phyloP scores from a whole-genome alignment of 2,888 invertebrate genomes.

The Lordiphosa fenestrarum region DNA sequence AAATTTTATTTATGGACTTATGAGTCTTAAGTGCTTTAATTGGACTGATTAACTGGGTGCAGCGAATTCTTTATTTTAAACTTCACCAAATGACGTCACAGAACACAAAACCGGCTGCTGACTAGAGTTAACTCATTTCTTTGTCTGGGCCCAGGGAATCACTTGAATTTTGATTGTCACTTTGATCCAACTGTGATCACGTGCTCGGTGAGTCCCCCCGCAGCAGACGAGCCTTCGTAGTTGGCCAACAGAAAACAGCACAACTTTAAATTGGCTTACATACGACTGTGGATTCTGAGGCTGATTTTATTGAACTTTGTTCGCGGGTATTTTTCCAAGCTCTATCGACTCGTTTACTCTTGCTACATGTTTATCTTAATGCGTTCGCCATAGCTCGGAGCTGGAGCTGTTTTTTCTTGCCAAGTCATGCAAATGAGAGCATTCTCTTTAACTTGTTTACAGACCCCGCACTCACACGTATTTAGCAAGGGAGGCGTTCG shows the following conservation, averaged over 20 bases:
- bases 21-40: conserved; percentile 58
- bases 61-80: conserved; percentile 45
- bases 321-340: conserved; percentile 22
- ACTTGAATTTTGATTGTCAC: conserved; percentile 31
- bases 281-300: not conserved
- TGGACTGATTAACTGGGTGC: conserved; percentile 37
- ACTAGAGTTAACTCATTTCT: conserved; percentile 17
- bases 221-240: conserved; percentile 31
- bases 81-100: conserved; percentile 68
- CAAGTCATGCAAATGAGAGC: conserved; percentile 64
- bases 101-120: conserved; percentile 46
- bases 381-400: conserved; percentile 17
- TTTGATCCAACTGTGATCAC: conserved; percentile 53
- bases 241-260: conserved; percentile 23
- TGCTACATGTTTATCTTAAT: conserved; percentile 35
- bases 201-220: conserved; percentile 54
- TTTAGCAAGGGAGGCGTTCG: no score
- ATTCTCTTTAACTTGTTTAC: conserved; percentile 20
- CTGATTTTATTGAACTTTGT: conserved; percentile 25
- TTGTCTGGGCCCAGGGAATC: conserved; percentile 31
- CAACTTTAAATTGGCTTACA: conserved; percentile 21
- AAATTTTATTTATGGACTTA: conserved; percentile 59
- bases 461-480: no score
- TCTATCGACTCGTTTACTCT: conserved; percentile 51
- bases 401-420: conserved; percentile 36